Conservation (phyloP, 2,888 invertebrate genomes). For the Escarpia spicata region DNA sequence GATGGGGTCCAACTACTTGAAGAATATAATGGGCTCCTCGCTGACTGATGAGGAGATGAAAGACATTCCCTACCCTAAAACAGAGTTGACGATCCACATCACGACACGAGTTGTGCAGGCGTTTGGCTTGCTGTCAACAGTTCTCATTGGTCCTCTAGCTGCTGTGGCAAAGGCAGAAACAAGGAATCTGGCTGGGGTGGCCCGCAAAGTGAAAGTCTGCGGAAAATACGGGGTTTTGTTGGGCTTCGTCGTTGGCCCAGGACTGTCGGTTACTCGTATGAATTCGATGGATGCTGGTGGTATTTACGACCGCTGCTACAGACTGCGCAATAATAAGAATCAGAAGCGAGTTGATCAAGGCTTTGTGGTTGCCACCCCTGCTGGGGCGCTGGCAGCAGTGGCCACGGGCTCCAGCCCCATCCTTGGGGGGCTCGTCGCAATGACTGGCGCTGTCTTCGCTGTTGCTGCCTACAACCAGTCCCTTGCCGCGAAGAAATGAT, state of each 20-base stretch:
- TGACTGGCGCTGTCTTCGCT: slow-evolving; percentile 36
- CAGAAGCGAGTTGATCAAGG: slow-evolving; percentile 44
- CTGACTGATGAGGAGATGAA: slow-evolving; percentile 73
- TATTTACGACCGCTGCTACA: slow-evolving; percentile 42
- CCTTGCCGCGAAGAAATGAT: not conserved
- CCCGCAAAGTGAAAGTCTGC: slow-evolving; percentile 25
- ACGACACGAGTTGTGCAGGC: slow-evolving; percentile 42
- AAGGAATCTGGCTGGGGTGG: slow-evolving; percentile 35
- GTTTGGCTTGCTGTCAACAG: slow-evolving; percentile 36
- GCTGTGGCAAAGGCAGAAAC: slow-evolving; percentile 19
- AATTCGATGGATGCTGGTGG: slow-evolving; percentile 25
- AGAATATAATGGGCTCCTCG: slow-evolving; percentile 64
- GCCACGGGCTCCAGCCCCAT: slow-evolving; percentile 29
- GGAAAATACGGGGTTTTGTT: slow-evolving; percentile 38
- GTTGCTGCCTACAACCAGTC: slow-evolving; percentile 35
- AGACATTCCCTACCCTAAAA: slow-evolving; percentile 60
- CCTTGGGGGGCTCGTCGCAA: slow-evolving; percentile 38
- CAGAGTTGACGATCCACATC: slow-evolving; percentile 43
- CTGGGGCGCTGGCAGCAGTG: slow-evolving; percentile 31
- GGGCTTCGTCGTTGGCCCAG: slow-evolving; percentile 41
- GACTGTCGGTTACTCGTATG: slow-evolving; percentile 22
- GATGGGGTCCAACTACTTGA: slow-evolving; percentile 27
- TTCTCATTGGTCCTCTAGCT: slow-evolving; percentile 35
- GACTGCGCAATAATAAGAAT: slow-evolving; percentile 42
- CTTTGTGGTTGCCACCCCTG: slow-evolving; percentile 35